phyloP scores from a whole-genome alignment of 2,888 invertebrate genomes.

The Drosophila demipolita region DNA sequence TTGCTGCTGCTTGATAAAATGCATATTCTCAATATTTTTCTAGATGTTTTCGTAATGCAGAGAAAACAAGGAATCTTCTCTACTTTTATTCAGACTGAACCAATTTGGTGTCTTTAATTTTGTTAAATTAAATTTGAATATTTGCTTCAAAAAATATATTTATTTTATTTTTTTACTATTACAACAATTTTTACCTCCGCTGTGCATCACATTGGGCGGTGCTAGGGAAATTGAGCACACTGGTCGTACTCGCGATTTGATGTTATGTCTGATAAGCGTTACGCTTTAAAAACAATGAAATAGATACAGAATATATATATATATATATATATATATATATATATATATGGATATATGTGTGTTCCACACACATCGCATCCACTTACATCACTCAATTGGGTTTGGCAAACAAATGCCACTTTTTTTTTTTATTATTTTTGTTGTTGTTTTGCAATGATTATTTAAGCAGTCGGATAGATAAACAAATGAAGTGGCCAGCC shows the following conservation, averaged over 20 bases:
- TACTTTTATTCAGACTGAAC: background rate
- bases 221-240: slow-evolving; percentile 21
- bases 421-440: slow-evolving; percentile 14
- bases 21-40: too few relatives aligned
- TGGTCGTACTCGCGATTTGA: slow-evolving; percentile 47
- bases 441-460: slow-evolving; percentile 33
- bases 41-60: too few relatives aligned
- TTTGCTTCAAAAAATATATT: background rate
- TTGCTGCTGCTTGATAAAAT: too few relatives aligned
- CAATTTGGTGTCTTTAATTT: background rate
- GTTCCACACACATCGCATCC: slow-evolving; percentile 10
- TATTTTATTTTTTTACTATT: background rate
- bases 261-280: slow-evolving; percentile 34
- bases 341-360: background rate
- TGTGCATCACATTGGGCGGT: slow-evolving; percentile 20
- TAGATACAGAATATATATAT: slow-evolving; percentile 12
- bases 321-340: background rate
- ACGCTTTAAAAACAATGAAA: slow-evolving; percentile 34
- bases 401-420: slow-evolving; percentile 63
- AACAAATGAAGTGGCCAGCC: slow-evolving; percentile 33
- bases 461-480: slow-evolving; percentile 43
- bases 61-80: background rate
- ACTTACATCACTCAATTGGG: slow-evolving; percentile 64
- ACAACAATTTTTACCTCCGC: background rate
- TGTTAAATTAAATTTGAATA: background rate